Conservation (phyloP, 2,797 vertebrate species). For the Petrocephalus sullivani region DNA sequence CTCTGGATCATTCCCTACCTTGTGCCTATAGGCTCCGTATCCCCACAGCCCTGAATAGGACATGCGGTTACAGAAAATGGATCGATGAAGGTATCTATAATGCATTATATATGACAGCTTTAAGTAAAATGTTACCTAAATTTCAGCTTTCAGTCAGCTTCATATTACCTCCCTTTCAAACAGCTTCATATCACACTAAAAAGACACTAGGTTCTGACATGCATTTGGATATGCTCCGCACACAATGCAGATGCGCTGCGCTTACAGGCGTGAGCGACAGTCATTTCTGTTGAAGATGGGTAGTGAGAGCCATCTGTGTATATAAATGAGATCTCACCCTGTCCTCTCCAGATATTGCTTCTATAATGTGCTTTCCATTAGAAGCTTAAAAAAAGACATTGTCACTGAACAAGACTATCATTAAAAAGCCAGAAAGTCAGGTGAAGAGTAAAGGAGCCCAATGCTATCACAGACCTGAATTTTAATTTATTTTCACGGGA, state of each 20-base stretch:
- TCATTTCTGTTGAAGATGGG: slow-evolving; percentile 38
- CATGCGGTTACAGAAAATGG: slow-evolving; percentile 16
- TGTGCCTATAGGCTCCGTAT: no score
- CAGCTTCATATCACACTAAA: background rate
- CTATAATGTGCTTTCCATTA: slow-evolving; percentile 32
- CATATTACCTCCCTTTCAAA: background rate
- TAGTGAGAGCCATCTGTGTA: slow-evolving; percentile 31
- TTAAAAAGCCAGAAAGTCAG: slow-evolving; percentile 38
- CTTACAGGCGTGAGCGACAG: slow-evolving; percentile 31
- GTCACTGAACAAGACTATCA: slow-evolving; percentile 35
- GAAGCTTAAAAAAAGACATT: slow-evolving; percentile 34
- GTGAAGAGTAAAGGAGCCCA: slow-evolving; percentile 41
- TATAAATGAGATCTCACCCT: slow-evolving; percentile 39
- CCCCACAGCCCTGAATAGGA: no score
- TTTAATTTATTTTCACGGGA: background rate
- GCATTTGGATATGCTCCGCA: background rate
- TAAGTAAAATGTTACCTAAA: background rate
- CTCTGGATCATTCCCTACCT: no score
- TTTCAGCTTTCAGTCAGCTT: background rate
- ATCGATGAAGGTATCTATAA: background rate
- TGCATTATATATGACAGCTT: background rate
- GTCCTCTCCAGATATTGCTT: slow-evolving; percentile 35
- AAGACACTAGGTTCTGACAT: background rate
- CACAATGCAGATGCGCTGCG: slow-evolving; percentile 30
- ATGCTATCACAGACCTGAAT: slow-evolving; percentile 31